Base-by-base conservation (phyloP, 1,140 invertebrate genomes). In the Glossosoma conforme region DNA sequence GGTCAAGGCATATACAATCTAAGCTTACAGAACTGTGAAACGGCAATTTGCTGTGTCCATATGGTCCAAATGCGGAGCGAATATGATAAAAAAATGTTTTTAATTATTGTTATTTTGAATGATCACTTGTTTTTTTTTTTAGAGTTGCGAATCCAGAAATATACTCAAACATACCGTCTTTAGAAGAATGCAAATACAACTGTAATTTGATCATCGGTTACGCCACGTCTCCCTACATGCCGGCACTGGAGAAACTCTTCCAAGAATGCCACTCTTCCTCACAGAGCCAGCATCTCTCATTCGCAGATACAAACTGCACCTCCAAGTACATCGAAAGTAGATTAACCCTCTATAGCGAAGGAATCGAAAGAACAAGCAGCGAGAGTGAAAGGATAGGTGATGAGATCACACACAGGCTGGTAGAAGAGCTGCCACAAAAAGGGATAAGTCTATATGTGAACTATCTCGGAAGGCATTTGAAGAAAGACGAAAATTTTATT, bases 181-280 rank as follows among this genome's bases (percentile, higher is more conserved):
- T 53, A 17, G 50, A 57, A 49, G 55, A 57, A 45, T 52, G 44
- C 13, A 28, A 44, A 33, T 24, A 59, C 8, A 59, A 30, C 8
- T 48, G 48, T 21, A 59, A 59, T 35, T 17, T 59, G 2, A 55
- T 59, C 33, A 45, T 59, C 18, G 56, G 56, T 20, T 59, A 59
- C 30, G 47, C 56, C 2, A 59, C 56, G 0, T 59, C 56, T 28
- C 56, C 56, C 13, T 59, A 52, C 21, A 59, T 59, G 56, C 47
- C 52, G 9, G 37, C 56, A 2, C 52, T 42, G 40, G 56, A 59
- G 40, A 52, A 59, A 28, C 9, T 54, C 6, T 58, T 24, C 35
- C 46, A 41, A 25, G 40, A 53, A 4, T 53, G 46, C 10, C 49
- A 30, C n/a, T 47, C 49, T 6, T 33, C 30, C 15, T 54, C 52